Conservation (phyloP, 2,888 invertebrate species). For the Prosopocoilus inquinatus region DNA sequence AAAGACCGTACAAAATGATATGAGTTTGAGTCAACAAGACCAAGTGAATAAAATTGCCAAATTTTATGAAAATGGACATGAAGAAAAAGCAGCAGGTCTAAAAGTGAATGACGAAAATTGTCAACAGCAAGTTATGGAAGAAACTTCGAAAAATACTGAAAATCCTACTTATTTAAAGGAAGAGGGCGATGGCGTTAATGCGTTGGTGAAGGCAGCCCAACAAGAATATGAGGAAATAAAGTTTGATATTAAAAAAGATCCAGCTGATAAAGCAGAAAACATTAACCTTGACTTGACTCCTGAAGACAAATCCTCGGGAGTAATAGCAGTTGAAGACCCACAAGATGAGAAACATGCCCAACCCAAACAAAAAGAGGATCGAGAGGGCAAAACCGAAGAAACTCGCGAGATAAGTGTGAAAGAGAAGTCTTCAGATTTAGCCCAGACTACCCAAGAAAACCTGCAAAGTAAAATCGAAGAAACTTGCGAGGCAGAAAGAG, state of each 20-base stretch:
- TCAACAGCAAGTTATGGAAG: not conserved
- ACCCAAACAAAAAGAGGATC: not conserved
- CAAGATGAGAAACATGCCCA: not conserved
- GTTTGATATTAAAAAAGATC: not conserved
- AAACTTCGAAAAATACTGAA: not conserved
- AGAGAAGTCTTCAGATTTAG: not conserved
- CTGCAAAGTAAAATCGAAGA: not conserved
- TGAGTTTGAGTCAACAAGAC: too few relatives aligned
- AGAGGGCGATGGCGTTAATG: too few relatives aligned
- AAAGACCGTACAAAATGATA: too few relatives aligned
- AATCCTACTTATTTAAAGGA: too few relatives aligned
- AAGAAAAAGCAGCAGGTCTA: too few relatives aligned
- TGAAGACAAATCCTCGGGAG: not conserved
- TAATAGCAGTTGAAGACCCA: not conserved
- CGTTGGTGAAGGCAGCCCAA: not conserved
- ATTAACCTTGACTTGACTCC: not conserved
- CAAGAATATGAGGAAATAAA: slow-evolving; percentile 4
- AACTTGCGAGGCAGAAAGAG: not conserved
- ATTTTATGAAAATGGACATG: too few relatives aligned
- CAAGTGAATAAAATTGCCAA: too few relatives aligned
- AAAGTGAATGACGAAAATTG: not conserved
- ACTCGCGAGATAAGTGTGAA: not conserved
- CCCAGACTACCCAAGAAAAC: not conserved
- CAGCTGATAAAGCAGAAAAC: not conserved
- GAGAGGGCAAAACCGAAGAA: not conserved